Base-by-base conservation (phyloP, 1,140 invertebrate genomes). In the Pseudomyrmex sp. region DNA sequence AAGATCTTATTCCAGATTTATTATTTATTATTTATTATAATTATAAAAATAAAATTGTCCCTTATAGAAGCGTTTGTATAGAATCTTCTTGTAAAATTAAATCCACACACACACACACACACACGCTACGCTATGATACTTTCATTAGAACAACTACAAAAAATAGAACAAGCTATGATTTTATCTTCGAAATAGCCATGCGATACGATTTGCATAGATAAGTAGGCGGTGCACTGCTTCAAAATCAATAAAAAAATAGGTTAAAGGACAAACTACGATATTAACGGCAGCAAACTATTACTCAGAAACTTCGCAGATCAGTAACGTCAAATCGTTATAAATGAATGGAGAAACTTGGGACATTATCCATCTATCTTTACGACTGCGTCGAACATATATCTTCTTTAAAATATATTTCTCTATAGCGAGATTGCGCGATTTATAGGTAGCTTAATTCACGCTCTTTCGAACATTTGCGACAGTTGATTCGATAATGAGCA, bases 221-320 rank as follows among this genome's bases (percentile, higher is more conserved):
- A 44, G 10, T 52, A 66, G 35, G 35, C 35, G 35, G 66, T 56
- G 35, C 48, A 46, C 18, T 56, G 50, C 8, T 56, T 77, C 2
- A 12, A 12, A 7, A 68, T 77, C 26, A 8, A 76, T 76, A 68
- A 44, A 56, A 66, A 77, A 56, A 66, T 66, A 63, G 48, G 23
- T 52, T 52, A 23, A 66, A 46, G 35, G 20, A 65, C 1, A 18
- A 66, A 18, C 15, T 26, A 61, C 26, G n/a, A 26, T 62, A 13
- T 48, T 23, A 20, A 68, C 59, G 2, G 26, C 0, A 66, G 9
- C 26, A 35, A 15, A 7, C 35, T n/a, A 46, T 66, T 18, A 46
- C n/a, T 1, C 26, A 18, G 4, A 50, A 18, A 65, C 9, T 13
- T 46, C 3, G n/a, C 15, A 74, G 10, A 75, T 2, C 15, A 0